Conservation (phyloP, 2,113 vertebrate genomes). For the Fulica atra region DNA sequence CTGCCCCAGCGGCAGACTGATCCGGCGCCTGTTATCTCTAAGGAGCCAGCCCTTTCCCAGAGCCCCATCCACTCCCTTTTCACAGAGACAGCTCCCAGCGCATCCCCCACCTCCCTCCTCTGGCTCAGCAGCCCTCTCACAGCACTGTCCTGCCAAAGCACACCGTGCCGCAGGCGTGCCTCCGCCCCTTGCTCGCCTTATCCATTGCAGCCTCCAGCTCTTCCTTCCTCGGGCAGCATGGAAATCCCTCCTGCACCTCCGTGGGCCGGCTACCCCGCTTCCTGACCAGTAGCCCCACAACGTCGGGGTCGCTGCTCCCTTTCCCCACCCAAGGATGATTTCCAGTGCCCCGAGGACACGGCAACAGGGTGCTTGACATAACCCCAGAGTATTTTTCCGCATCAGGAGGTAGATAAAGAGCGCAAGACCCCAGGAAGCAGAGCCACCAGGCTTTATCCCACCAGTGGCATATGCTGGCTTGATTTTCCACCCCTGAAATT, state of each 20-base stretch:
- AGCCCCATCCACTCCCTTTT: no score
- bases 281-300: neutral
- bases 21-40: no score
- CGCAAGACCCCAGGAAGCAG: neutral
- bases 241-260: neutral
- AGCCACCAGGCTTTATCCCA: neutral
- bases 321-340: neutral
- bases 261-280: neutral
- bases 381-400: neutral
- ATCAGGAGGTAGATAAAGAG: neutral
- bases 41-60: neutral
- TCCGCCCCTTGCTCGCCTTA: neutral
- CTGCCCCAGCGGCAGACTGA: neutral
- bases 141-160: neutral
- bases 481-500: neutral
- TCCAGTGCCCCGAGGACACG: neutral
- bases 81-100: fast-evolving
- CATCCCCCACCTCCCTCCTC: no score
- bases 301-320: neutral
- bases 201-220: neutral
- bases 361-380: neutral
- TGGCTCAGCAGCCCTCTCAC: neutral
- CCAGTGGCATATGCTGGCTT: fast-evolving
- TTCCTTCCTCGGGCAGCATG: neutral
- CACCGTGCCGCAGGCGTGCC: fast-evolving